These are phyloP conservation scores for Acronicta leporina DNA, from an alignment of 2,888 invertebrate species.

Conservation along the genomic window DNA sequence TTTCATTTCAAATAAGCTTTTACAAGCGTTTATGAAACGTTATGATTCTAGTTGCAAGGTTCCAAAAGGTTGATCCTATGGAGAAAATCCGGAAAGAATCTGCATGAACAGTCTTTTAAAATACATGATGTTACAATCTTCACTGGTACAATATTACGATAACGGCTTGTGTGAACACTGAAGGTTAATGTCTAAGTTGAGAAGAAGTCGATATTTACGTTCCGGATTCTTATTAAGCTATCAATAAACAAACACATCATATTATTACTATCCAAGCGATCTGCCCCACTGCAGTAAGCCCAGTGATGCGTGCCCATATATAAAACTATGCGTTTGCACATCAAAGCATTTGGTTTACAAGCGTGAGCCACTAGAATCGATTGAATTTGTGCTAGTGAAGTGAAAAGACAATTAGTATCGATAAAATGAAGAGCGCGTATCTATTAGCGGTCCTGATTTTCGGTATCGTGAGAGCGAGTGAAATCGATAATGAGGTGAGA, in stretches of 20 bases:
- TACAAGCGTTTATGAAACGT: too few species aligned
- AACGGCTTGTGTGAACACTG: too few species aligned
- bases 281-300: slow-evolving; percentile 72
- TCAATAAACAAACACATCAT: slow-evolving; percentile 16
- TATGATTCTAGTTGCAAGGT: too few species aligned
- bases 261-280: slow-evolving; percentile 4
- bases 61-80: too few species aligned
- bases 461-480: slow-evolving; percentile 79
- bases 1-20: too few species aligned
- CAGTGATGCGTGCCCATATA: slow-evolving; percentile 77
- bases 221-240: background rate
- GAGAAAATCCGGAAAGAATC: too few species aligned
- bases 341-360: slow-evolving; percentile 79
- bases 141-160: too few species aligned
- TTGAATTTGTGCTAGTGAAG: slow-evolving; percentile 73
- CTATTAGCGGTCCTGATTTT: slow-evolving; percentile 78
- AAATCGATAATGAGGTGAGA: slow-evolving; percentile 80
- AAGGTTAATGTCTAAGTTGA: too few species aligned
- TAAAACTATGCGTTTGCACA: slow-evolving; percentile 71
- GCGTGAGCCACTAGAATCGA: slow-evolving; percentile 48
- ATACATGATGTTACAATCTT: too few species aligned
- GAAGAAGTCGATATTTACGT: too few species aligned
- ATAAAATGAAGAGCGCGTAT: slow-evolving; percentile 78
- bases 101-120: too few species aligned
- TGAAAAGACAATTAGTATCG: slow-evolving; percentile 64